A percentile compares a stretch with the other conserved stretches of the same genome.
Conservation (phyloP, 2,888 invertebrate genomes). For the Hyposoter dolosus region DNA sequence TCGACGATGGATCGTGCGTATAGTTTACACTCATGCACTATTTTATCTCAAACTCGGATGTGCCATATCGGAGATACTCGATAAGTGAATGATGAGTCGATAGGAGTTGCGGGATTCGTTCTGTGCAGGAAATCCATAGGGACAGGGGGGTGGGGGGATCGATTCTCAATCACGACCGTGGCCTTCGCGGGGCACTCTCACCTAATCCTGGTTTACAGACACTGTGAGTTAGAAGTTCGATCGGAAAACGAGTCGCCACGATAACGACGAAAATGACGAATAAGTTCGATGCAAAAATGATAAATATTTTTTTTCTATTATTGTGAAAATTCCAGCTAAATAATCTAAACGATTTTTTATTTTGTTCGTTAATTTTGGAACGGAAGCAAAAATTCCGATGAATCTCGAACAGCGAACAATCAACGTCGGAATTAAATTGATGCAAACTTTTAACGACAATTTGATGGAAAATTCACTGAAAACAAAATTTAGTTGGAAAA, state of each 20-base stretch:
- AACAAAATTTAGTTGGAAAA: too few species aligned
- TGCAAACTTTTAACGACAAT: too few species aligned
- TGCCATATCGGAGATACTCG: conserved; percentile 59
- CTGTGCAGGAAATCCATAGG: background rate
- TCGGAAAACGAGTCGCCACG: background rate
- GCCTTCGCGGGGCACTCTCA: conserved; percentile 65
- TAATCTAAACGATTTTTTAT: background rate
- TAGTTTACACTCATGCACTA: conserved; percentile 52
- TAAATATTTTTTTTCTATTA: background rate
- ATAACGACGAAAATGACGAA: background rate
- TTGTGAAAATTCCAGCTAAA: background rate
- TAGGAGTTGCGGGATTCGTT: conserved; percentile 8
- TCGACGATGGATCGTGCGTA: background rate
- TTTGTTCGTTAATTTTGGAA: background rate
- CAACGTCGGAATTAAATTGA: too few species aligned
- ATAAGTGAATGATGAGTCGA: conserved; percentile 54
- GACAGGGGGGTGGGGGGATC: conserved; percentile 29
- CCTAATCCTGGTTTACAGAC: conserved; percentile 7
- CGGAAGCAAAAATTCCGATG: too few species aligned
- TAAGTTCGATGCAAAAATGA: background rate
- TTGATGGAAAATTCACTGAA: too few species aligned
- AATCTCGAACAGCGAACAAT: too few species aligned
- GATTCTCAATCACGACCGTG: conserved; percentile 71
- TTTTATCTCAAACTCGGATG: conserved; percentile 59
- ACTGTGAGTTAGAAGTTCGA: background rate